Evolutionary conservation across 2,797 vertebrate species (phyloP).

Genomic region (Enteromius trimaculatus): DNA sequence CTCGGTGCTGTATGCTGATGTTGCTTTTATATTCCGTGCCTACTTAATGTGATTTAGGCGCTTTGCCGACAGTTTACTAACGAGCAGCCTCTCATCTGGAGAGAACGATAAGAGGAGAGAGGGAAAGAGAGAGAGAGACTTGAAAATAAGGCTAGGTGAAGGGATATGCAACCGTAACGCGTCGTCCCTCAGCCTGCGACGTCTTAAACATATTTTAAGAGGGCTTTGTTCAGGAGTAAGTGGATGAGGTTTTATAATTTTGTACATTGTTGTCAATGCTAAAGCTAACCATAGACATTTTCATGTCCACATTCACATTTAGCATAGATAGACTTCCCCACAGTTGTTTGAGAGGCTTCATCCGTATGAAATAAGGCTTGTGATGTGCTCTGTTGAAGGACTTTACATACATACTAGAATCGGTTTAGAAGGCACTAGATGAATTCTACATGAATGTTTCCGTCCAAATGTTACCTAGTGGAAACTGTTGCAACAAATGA

Average conservation of each 20-base stretch:
- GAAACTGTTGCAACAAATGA: constrained; percentile 55
- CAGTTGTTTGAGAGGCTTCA: not conserved
- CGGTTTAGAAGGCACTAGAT: constrained; percentile 32
- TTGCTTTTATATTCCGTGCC: constrained; percentile 62
- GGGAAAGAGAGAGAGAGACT: constrained; percentile 34
- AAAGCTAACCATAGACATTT: constrained; percentile 32
- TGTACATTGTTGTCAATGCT: constrained; percentile 28
- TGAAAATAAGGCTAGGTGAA: not conserved
- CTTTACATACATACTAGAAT: constrained; percentile 18
- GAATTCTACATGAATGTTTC: constrained; percentile 21
- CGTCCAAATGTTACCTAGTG: constrained; percentile 26
- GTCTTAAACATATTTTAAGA: constrained; percentile 45
- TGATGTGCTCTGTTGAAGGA: not conserved
- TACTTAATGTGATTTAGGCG: constrained; percentile 64
- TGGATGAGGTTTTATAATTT: not conserved
- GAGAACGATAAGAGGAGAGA: constrained; percentile 55
- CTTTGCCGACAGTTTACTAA: constrained; percentile 63
- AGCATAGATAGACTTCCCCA: not conserved
- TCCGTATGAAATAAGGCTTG: not conserved
- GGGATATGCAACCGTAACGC: constrained; percentile 2
- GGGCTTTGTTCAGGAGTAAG: constrained; percentile 5
- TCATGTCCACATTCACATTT: not conserved
- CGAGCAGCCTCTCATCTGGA: constrained; percentile 58
- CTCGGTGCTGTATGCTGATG: constrained; percentile 56
- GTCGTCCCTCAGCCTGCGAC: not conserved